A percentile compares a stretch with the other conserved stretches of the same genome.
phyloP scores from a whole-genome alignment of 2,113 vertebrate species.

The Isichthys henryi region DNA sequence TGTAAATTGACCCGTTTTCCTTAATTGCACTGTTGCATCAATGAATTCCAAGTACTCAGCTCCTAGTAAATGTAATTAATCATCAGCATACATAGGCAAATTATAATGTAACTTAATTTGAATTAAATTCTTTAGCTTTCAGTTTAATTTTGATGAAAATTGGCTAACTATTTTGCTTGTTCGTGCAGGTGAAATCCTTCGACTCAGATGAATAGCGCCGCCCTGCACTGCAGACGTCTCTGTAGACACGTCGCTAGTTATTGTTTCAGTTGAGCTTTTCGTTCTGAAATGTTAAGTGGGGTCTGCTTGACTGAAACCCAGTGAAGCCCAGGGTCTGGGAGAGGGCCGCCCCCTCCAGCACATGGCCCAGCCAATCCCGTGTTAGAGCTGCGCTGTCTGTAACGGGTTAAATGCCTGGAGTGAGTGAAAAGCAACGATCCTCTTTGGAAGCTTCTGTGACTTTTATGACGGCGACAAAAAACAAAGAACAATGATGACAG shows the following conservation, averaged over 20 bases:
- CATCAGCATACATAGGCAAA: background rate
- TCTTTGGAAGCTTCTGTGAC: background rate
- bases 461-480: background rate
- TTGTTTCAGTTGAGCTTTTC: background rate
- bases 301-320: background rate
- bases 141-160: background rate
- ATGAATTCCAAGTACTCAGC: background rate
- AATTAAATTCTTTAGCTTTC: background rate
- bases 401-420: background rate
- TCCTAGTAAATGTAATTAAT: background rate
- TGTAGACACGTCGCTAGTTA: background rate
- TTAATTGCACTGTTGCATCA: background rate
- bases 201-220: background rate
- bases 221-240: background rate
- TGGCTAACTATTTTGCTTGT: background rate
- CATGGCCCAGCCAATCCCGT: background rate
- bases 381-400: background rate
- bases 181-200: background rate
- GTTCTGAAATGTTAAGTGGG: background rate
- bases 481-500: background rate
- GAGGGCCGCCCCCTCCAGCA: fast-evolving
- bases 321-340: background rate
- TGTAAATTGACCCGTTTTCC: background rate
- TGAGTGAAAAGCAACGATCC: background rate
- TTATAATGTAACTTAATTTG: background rate